These are phyloP conservation scores for Hydrotaea cyrtoneurina DNA, from an alignment of 2,888 invertebrate genomes.

Conservation along the genomic window DNA sequence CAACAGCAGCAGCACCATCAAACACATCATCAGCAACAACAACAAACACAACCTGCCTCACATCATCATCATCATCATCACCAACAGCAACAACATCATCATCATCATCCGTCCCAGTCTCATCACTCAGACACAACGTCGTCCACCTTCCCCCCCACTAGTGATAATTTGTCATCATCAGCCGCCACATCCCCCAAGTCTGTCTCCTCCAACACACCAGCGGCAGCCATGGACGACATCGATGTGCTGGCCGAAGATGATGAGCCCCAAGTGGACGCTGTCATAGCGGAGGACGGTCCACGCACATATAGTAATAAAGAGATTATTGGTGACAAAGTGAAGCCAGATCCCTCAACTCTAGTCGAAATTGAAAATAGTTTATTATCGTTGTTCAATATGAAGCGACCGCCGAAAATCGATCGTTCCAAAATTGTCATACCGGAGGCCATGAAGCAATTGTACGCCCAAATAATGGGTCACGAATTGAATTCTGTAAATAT, in stretches of 20 bases:
- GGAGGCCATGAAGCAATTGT: constrained; percentile 90
- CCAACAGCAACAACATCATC: constrained; percentile 54
- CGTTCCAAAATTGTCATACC: constrained; percentile 84
- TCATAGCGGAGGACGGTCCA: constrained; percentile 66
- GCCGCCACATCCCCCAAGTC: constrained; percentile 9
- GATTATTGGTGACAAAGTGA: constrained; percentile 75
- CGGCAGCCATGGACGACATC: constrained; percentile 45
- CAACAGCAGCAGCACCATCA: constrained; percentile 37
- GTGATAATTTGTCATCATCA: constrained; percentile 17
- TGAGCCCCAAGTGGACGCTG: constrained; percentile 64
- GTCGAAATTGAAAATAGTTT: constrained; percentile 81
- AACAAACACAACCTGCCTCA: constrained; percentile 62
- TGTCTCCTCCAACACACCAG: neutral
- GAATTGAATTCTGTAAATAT: constrained; percentile 85
- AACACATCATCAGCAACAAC: constrained; percentile 48
- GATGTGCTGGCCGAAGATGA: constrained; percentile 72
- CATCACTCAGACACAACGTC: constrained; percentile 61
- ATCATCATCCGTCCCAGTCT: constrained; percentile 15
- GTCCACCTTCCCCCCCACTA: constrained; percentile 16
- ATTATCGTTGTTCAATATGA: constrained; percentile 80
- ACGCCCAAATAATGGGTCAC: constrained; percentile 85
- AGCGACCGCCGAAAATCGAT: constrained; percentile 81
- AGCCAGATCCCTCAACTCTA: constrained; percentile 81
- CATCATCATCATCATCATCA: constrained; percentile 66
- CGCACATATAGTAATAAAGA: constrained; percentile 77